Evolutionary conservation across 2,797 vertebrate genomes (phyloP).

Genomic region (Pangasius krempfi): DNA sequence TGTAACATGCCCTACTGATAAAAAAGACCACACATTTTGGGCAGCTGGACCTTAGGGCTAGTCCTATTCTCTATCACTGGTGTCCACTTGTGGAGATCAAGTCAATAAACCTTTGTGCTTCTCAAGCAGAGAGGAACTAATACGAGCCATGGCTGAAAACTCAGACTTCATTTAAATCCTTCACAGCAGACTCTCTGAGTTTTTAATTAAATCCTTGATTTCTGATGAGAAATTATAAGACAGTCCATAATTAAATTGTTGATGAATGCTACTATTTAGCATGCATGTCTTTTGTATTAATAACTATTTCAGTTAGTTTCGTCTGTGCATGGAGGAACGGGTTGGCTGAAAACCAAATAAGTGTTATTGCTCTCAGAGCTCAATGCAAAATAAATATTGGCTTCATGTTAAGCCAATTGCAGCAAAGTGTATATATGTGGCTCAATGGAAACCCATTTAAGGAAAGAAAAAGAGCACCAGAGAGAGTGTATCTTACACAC

Average conservation of each 20-base stretch:
- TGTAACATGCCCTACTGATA: conserved; percentile 19
- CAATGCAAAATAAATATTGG: conserved; percentile 34
- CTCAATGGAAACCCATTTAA: conserved; percentile 1
- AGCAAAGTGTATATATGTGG: not conserved
- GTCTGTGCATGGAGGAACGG: not conserved
- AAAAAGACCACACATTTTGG: conserved; percentile 50
- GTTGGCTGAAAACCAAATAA: not conserved
- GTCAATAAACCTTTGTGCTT: conserved; percentile 55
- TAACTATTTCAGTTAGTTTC: not conserved
- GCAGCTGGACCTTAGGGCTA: conserved; percentile 26
- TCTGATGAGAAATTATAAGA: not conserved
- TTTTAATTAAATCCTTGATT: conserved; percentile 33
- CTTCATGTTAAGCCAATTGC: not conserved
- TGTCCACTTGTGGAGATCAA: conserved; percentile 38
- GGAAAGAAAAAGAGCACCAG: not conserved
- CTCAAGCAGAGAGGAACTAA: conserved; percentile 57
- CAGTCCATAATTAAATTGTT: not conserved
- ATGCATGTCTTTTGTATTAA: not conserved
- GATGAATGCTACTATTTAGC: not conserved
- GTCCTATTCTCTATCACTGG: conserved; percentile 27
- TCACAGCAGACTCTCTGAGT: conserved; percentile 17
- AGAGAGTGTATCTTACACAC: not conserved
- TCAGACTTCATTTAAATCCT: conserved; percentile 33
- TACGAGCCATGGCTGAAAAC: conserved; percentile 12
- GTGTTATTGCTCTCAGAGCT: conserved; percentile 6